A percentile compares a stretch with the other conserved stretches of the same genome.
phyloP scores from a whole-genome alignment of 2,797 vertebrate species.

The Gouania willdenowi region DNA sequence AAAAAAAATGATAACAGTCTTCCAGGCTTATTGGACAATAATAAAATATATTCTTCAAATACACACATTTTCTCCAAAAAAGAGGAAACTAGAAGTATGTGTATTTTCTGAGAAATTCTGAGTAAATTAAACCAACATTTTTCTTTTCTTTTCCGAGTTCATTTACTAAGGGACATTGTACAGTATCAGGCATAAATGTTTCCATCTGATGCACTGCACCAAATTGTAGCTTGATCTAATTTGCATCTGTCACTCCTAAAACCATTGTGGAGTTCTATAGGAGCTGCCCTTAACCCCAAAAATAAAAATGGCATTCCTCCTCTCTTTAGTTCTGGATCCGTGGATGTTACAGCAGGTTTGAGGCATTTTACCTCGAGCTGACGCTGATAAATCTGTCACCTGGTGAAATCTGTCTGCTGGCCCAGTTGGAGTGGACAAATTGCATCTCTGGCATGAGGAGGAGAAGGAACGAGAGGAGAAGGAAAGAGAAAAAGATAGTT shows the following conservation, averaged over 20 bases:
- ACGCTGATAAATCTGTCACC: slow-evolving; percentile 92
- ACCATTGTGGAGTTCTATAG: slow-evolving; percentile 63
- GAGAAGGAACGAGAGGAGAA: slow-evolving; percentile 19
- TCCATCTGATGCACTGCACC: no score
- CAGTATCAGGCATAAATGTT: no score
- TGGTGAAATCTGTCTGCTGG: slow-evolving; percentile 83
- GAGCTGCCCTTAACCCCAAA: slow-evolving; percentile 63
- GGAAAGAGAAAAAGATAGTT: slow-evolving; percentile 58
- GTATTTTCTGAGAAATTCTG: slow-evolving; percentile 38
- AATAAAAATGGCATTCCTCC: slow-evolving; percentile 78
- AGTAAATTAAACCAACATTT: no score
- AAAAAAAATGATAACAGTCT: slow-evolving; percentile 60
- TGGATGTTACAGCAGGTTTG: slow-evolving; percentile 77
- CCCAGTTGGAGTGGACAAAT: slow-evolving; percentile 83
- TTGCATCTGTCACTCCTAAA: no score
- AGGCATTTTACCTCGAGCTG: slow-evolving; percentile 80
- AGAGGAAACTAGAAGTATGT: slow-evolving; percentile 44
- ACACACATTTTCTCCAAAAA: slow-evolving; percentile 47
- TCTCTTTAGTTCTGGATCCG: slow-evolving; percentile 64
- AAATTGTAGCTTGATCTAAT: no score
- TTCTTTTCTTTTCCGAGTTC: slow-evolving; percentile 17
- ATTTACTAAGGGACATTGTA: no score
- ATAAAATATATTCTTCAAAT: slow-evolving; percentile 64
- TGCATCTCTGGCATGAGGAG: slow-evolving; percentile 79
- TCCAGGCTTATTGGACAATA: slow-evolving; percentile 38